phyloP scores from a whole-genome alignment of 2,113 vertebrate species.

The Zosterops japonicus region DNA sequence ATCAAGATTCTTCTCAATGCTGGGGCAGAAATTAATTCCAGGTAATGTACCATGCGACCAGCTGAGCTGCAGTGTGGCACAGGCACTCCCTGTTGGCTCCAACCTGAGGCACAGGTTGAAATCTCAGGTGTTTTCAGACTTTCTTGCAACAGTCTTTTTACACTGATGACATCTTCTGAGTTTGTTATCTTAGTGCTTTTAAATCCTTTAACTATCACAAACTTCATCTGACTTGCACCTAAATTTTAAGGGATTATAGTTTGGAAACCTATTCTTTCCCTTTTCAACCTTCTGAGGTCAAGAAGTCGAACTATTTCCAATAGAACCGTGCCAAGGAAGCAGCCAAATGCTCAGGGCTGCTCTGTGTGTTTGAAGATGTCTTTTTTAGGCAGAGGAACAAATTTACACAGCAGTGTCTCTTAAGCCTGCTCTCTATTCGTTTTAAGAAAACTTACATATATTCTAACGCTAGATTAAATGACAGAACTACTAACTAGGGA shows the following conservation, averaged over 20 bases:
- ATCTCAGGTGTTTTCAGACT: background rate
- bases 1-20: constrained; percentile 99
- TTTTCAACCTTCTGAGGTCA: background rate
- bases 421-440: background rate
- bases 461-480: background rate
- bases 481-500: background rate
- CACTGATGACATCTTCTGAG: background rate
- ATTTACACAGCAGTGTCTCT: background rate
- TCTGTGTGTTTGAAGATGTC: background rate
- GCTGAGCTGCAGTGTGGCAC: background rate
- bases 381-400: background rate
- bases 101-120: background rate
- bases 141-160: background rate
- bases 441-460: background rate
- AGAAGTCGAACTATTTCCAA: background rate
- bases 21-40: constrained; percentile 98
- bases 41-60: constrained; percentile 69
- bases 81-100: background rate
- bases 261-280: background rate
- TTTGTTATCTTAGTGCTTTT: background rate
- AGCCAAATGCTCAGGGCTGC: background rate
- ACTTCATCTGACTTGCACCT: background rate
- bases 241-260: background rate
- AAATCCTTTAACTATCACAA: background rate
- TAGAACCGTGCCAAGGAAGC: background rate